phyloP scores from a whole-genome alignment of 2,797 vertebrate species.

The Rhincodon typus region DNA sequence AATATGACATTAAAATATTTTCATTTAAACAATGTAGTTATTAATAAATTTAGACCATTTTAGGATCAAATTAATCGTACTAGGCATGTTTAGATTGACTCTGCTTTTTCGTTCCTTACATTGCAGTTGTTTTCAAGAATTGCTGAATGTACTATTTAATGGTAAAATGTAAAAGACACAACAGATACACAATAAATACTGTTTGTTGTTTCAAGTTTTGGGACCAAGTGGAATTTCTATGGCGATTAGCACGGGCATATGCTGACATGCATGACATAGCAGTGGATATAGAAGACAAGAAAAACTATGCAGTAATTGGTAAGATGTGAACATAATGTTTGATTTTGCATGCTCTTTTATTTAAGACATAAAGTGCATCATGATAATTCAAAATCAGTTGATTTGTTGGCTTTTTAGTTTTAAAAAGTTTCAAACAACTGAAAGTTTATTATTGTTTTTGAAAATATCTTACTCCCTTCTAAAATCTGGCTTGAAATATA shows the following conservation, averaged over 20 bases:
- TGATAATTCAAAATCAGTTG: background rate
- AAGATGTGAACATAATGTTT: conserved; percentile 44
- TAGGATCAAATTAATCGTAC: background rate
- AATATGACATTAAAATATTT: too few relatives aligned
- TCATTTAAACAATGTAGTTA: too few relatives aligned
- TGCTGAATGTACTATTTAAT: background rate
- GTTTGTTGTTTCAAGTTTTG: conserved; percentile 62
- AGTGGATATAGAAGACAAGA: conserved; percentile 71
- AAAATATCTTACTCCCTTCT: background rate
- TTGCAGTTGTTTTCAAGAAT: background rate
- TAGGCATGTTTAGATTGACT: background rate
- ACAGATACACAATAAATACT: conserved; percentile 2
- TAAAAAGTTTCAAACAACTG: background rate
- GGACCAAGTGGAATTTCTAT: conserved; percentile 70
- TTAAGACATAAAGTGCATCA: background rate
- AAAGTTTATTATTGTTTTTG: background rate
- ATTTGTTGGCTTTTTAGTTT: background rate
- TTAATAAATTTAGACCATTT: too few relatives aligned
- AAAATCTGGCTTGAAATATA: background rate
- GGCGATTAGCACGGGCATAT: conserved; percentile 80
- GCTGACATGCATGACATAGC: conserved; percentile 78
- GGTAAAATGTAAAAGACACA: background rate
- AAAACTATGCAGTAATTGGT: conserved; percentile 72
- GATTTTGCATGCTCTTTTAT: background rate
- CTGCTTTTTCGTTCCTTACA: background rate